These are phyloP conservation scores for Yponomeuta plumbellus DNA, from an alignment of 2,888 invertebrate genomes.

Conservation along the genomic window DNA sequence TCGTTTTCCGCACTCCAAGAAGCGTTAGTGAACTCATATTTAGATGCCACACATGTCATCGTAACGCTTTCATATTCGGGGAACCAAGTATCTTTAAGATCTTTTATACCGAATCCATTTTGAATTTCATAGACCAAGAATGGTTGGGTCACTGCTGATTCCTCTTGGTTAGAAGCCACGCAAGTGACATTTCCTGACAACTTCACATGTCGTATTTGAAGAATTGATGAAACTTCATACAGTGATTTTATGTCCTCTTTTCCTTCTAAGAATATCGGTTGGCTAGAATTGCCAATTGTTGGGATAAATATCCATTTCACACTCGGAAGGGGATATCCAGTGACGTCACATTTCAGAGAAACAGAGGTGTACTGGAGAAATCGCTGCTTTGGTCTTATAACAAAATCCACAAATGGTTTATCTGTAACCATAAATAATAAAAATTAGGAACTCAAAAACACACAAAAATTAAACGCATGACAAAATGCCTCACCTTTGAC, in stretches of 20 bases:
- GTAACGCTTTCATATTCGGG: slow-evolving; percentile 39
- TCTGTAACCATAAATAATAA: neutral
- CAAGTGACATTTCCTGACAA: slow-evolving; percentile 48
- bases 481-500: slow-evolving; percentile 36
- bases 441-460: too few species aligned
- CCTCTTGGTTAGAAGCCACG: slow-evolving; percentile 33
- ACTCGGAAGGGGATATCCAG: slow-evolving; percentile 47
- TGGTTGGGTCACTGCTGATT: slow-evolving; percentile 22
- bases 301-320: slow-evolving; percentile 44
- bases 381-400: neutral
- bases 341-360: slow-evolving; percentile 42
- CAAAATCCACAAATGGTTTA: neutral
- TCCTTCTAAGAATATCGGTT: slow-evolving; percentile 26
- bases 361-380: slow-evolving; percentile 26
- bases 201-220: slow-evolving; percentile 33
- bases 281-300: neutral
- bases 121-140: slow-evolving; percentile 49
- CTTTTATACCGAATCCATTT: slow-evolving; percentile 50
- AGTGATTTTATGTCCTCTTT: slow-evolving; percentile 26
- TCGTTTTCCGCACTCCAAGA: slow-evolving; percentile 37
- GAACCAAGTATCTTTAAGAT: slow-evolving; percentile 39
- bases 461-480: too few species aligned
- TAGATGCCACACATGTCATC: slow-evolving; percentile 52
- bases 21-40: slow-evolving; percentile 43
- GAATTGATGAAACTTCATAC: slow-evolving; percentile 36